Percentiles rank a stretch among this genome's conserved stretches.
Conservation (phyloP, 2,888 invertebrate genomes). For the Orthosia gothica region DNA sequence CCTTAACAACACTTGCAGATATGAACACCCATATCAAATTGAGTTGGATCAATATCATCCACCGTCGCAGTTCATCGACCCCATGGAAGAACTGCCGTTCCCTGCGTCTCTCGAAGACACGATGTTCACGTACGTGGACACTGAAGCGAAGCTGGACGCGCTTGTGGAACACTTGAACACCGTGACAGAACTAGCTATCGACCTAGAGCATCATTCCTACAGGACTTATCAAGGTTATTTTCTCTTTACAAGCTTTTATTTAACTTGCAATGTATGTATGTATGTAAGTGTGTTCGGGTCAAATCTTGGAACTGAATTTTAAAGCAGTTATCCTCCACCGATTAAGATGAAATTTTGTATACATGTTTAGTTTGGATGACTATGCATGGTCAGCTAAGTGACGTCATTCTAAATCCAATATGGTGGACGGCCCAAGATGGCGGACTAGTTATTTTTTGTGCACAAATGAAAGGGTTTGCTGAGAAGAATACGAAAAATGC, state of each 20-base stretch:
- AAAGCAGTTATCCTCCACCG: too few species aligned
- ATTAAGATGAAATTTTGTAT: too few species aligned
- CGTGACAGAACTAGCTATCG: conserved; percentile 96
- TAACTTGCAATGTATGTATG: too few species aligned
- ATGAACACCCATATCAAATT: conserved; percentile 97
- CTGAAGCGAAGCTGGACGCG: conserved; percentile 92
- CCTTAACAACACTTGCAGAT: conserved; percentile 89
- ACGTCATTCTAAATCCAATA: too few species aligned
- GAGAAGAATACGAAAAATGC: too few species aligned
- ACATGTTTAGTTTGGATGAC: too few species aligned
- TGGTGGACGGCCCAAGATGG: too few species aligned
- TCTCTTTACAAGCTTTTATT: background rate
- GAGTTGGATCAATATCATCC: conserved; percentile 95
- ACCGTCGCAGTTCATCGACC: conserved; percentile 87
- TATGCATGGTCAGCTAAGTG: too few species aligned
- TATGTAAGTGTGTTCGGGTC: too few species aligned
- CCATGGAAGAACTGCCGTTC: conserved; percentile 81
- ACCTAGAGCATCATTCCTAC: conserved; percentile 98
- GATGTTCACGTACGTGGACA: conserved; percentile 93
- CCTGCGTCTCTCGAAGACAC: conserved; percentile 92
- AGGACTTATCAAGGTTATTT: conserved; percentile 96
- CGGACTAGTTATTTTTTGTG: too few species aligned
- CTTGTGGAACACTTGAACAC: conserved; percentile 93
- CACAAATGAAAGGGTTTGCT: too few species aligned
- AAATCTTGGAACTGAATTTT: too few species aligned